phyloP scores from a whole-genome alignment of 2,113 vertebrate species.

The Ardeotis arabs region DNA sequence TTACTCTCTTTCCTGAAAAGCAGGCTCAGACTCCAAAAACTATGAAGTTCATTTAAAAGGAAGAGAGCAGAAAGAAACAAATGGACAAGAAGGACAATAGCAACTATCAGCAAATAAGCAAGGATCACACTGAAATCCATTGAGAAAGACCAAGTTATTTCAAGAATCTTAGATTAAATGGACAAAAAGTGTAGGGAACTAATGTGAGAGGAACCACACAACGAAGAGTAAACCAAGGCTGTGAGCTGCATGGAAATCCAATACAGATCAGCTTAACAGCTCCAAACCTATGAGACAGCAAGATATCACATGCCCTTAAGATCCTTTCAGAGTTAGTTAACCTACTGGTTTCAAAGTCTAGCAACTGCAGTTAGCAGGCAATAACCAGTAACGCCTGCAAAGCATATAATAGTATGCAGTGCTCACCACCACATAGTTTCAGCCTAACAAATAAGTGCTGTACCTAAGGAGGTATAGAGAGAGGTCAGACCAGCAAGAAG shows the following conservation, averaged over 20 bases:
- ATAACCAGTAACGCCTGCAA: not conserved
- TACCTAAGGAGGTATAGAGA: rapidly evolving
- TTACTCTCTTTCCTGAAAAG: not conserved
- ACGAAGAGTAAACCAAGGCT: not conserved
- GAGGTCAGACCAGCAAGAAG: not conserved
- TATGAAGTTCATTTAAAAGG: not conserved
- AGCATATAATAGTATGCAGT: not conserved
- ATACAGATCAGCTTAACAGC: rapidly evolving
- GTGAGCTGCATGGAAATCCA: not conserved
- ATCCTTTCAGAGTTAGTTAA: not conserved
- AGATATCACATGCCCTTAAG: not conserved
- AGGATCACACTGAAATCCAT: not conserved
- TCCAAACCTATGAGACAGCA: not conserved
- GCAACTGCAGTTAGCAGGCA: not conserved
- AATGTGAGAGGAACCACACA: not conserved
- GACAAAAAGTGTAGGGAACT: not conserved
- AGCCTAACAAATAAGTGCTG: not conserved
- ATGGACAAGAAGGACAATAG: not conserved
- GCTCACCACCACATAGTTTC: not conserved
- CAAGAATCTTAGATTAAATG: not conserved
- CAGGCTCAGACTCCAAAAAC: not conserved
- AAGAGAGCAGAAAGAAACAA: not conserved
- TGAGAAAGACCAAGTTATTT: not conserved
- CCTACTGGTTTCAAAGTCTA: not conserved
- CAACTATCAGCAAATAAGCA: not conserved